Conservation (phyloP, 2,888 invertebrate genomes). For the Acleris holmiana region DNA sequence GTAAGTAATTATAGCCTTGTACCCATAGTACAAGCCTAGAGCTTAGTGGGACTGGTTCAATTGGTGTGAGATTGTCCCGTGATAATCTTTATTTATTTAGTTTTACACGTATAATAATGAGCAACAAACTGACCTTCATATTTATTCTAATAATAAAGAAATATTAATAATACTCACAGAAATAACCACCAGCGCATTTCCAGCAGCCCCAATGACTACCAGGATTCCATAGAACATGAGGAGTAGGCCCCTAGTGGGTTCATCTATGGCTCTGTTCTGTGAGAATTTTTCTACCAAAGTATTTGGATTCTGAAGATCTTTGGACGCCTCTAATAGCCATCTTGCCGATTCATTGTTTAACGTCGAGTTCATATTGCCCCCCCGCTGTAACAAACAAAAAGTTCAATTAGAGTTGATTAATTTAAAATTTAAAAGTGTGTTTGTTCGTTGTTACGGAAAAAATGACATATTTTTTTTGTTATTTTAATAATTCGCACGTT, state of each 20-base stretch:
- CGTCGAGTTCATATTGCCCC: constrained; percentile 67
- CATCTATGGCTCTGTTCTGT: constrained; percentile 88
- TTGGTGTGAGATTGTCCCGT: too few relatives aligned
- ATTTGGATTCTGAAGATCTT: constrained; percentile 70
- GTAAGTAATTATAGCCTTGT: too few relatives aligned
- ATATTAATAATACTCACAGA: constrained; percentile 71
- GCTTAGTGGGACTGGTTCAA: too few relatives aligned
- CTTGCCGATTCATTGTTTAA: constrained; percentile 65
- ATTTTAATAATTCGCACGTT: too few relatives aligned
- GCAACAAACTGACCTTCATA: too few relatives aligned
- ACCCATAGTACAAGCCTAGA: too few relatives aligned
- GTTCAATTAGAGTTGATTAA: neutral
- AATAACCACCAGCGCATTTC: constrained; percentile 93
- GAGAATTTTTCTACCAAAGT: constrained; percentile 86
- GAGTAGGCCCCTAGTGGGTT: constrained; percentile 87
- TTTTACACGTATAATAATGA: too few relatives aligned
- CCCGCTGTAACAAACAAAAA: constrained; percentile 64
- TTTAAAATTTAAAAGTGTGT: too few relatives aligned
- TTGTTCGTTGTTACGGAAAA: too few relatives aligned
- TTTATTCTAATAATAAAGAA: too few relatives aligned
- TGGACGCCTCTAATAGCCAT: constrained; percentile 76
- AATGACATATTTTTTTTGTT: too few relatives aligned
- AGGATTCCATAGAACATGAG: constrained; percentile 89
- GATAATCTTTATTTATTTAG: too few relatives aligned
- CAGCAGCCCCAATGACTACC: constrained; percentile 92